Evolutionary conservation across 1,140 invertebrate genomes (phyloP).

Genomic region (Potamilus streckersoni): DNA sequence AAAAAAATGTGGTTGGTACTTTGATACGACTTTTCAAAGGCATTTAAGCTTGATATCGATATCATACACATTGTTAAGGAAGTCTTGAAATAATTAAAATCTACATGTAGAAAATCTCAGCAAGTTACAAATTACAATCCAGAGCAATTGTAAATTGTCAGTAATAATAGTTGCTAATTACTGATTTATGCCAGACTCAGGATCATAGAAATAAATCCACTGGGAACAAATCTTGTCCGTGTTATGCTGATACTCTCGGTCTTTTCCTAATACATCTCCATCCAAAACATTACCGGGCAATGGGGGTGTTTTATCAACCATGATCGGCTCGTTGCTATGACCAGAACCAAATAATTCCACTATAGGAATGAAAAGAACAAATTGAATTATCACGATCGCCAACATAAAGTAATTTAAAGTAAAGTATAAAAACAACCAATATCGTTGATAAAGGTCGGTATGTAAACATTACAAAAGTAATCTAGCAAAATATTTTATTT

Average conservation of each 20-base stretch:
- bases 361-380: conserved; percentile 1
- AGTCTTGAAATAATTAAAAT: too few relatives aligned
- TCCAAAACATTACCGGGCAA: conserved; percentile 26
- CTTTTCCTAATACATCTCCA: conserved; percentile 16
- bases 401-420: not conserved
- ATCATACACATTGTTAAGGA: too few relatives aligned
- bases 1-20: too few relatives aligned
- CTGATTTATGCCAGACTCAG: conserved; percentile 37
- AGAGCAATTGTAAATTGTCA: too few relatives aligned
- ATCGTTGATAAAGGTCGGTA: too few relatives aligned
- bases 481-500: too few relatives aligned
- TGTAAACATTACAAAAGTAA: too few relatives aligned
- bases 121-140: too few relatives aligned
- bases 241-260: conserved; percentile 26
- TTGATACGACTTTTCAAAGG: too few relatives aligned
- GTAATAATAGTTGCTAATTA: not conserved
- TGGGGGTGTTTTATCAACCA: conserved; percentile 35
- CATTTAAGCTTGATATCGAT: too few relatives aligned
- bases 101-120: too few relatives aligned
- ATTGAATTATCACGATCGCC: not conserved
- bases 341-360: conserved; percentile 27
- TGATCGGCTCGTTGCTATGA: conserved; percentile 28
- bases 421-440: not conserved
- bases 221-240: conserved; percentile 30
- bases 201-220: conserved; percentile 40